Percentiles rank a stretch among this genome's conserved stretches.
These are phyloP conservation scores for Drosophila cognata DNA, from an alignment of 2,888 invertebrate genomes.

Conservation along the genomic window DNA sequence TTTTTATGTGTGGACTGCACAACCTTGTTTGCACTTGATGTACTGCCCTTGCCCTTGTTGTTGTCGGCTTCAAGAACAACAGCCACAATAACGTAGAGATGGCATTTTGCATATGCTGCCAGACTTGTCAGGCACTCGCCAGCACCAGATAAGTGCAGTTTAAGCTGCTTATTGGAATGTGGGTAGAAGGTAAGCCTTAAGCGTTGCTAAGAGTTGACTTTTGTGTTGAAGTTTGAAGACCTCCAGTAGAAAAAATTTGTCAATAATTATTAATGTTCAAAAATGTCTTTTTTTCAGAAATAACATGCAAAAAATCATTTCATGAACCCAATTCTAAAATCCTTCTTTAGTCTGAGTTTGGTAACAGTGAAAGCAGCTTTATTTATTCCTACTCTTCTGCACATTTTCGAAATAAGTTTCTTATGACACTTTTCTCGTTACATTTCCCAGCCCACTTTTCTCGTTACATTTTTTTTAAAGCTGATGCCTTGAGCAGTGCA, in stretches of 20 bases:
- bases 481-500: conserved; percentile 32
- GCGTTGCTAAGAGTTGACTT: not conserved
- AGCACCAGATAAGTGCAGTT: conserved; percentile 38
- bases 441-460: not conserved
- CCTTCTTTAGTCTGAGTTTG: not conserved
- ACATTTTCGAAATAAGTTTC: not conserved
- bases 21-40: conserved; percentile 64
- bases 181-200: not conserved
- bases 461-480: not conserved
- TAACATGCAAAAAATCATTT: not conserved
- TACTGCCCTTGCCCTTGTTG: conserved; percentile 70
- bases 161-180: conserved; percentile 9
- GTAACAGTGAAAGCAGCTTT: not conserved
- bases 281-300: not conserved
- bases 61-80: conserved; percentile 31
- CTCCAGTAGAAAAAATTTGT: not conserved
- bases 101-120: conserved; percentile 70
- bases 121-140: conserved; percentile 51
- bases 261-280: not conserved
- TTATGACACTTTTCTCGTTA: not conserved
- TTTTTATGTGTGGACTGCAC: conserved; percentile 31
- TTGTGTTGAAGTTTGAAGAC: not conserved
- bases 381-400: not conserved
- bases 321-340: not conserved
- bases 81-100: conserved; percentile 41